Conservation (phyloP, 1,140 invertebrate genomes). For the Papilio machaon region DNA sequence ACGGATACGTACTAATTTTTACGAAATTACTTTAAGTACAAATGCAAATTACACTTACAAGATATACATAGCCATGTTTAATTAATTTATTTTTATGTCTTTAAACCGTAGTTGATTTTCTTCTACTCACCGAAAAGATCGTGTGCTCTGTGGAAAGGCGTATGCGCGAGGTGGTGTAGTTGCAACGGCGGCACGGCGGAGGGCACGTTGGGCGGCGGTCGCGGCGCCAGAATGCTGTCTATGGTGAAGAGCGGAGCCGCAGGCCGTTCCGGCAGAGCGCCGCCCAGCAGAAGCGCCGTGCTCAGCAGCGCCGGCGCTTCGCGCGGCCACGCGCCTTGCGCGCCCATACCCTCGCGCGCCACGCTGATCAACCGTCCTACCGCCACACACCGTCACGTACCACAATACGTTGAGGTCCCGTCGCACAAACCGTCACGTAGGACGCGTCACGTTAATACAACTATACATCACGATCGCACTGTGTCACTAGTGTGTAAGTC, state of each 20-base stretch:
- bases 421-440: slow-evolving; percentile 45
- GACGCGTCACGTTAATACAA: slow-evolving; percentile 16
- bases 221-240: slow-evolving; percentile 89
- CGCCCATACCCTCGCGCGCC: slow-evolving; percentile 51
- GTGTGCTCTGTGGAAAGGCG: slow-evolving; percentile 83
- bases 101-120: too few species aligned
- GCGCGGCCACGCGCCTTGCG: slow-evolving; percentile 59
- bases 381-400: slow-evolving; percentile 42
- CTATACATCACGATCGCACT: slow-evolving; percentile 33
- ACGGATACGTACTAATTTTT: too few species aligned
- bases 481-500: slow-evolving; percentile 11
- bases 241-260: slow-evolving; percentile 89
- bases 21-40: too few species aligned
- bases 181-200: slow-evolving; percentile 78
- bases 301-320: slow-evolving; percentile 72
- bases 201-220: slow-evolving; percentile 78
- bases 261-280: slow-evolving; percentile 73
- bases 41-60: too few species aligned
- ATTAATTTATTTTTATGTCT: too few species aligned
- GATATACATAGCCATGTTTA: too few species aligned
- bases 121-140: slow-evolving; percentile 88
- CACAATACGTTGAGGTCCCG: slow-evolving; percentile 43
- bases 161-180: slow-evolving; percentile 75
- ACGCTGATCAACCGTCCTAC: slow-evolving; percentile 44
- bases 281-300: slow-evolving; percentile 76